These are phyloP conservation scores for Eustalomyia histrio DNA, from an alignment of 2,888 invertebrate genomes.

Conservation along the genomic window DNA sequence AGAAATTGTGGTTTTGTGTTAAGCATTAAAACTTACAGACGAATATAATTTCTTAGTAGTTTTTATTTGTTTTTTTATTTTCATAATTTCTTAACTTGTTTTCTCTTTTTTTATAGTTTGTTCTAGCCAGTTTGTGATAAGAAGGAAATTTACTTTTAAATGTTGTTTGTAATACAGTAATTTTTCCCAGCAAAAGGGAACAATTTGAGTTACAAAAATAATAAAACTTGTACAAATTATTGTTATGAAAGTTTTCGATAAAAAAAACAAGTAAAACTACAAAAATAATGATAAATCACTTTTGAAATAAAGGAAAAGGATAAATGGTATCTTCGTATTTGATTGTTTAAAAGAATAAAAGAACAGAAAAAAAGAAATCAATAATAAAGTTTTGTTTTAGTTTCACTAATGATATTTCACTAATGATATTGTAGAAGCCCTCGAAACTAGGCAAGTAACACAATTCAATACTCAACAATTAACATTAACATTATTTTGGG, in stretches of 20 bases:
- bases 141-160: conserved; percentile 51
- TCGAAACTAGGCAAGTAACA: no score
- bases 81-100: conserved; percentile 1
- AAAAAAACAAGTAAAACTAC: conserved; percentile 3
- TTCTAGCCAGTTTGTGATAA: conserved; percentile 32
- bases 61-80: neutral
- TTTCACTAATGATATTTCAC: neutral
- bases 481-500: no score
- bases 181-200: conserved; percentile 17
- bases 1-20: neutral
- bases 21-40: neutral
- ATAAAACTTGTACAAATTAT: conserved; percentile 56
- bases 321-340: neutral
- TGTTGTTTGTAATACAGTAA: conserved; percentile 48
- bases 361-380: neutral
- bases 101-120: neutral
- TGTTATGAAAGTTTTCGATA: conserved; percentile 56
- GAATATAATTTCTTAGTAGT: neutral
- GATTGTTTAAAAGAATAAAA: neutral
- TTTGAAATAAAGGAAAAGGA: neutral
- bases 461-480: no score
- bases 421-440: no score
- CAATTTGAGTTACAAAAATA: conserved; percentile 49
- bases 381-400: neutral
- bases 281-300: conserved; percentile 47